Evolutionary conservation across 2,113 vertebrate genomes (phyloP).

Genomic region (Syngnathoides biaculeatus): DNA sequence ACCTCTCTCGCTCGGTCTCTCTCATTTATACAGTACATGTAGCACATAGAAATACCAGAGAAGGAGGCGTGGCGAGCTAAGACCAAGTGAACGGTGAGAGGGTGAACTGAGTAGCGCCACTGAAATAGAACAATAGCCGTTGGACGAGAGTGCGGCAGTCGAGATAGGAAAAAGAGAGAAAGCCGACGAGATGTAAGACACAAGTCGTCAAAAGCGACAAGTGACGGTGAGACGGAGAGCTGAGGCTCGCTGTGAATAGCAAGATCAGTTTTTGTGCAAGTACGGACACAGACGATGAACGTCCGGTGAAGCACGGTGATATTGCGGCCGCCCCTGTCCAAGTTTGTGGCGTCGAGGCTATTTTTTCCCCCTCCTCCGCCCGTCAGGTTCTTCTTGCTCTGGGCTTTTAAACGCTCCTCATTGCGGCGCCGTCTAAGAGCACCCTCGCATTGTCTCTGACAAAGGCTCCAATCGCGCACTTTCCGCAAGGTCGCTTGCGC

Average conservation of each 20-base stretch:
- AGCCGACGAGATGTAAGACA: conserved; percentile 39
- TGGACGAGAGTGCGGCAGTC: conserved; percentile 49
- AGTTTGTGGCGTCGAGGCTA: conserved; percentile 19
- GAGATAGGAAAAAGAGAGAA: conserved; percentile 12
- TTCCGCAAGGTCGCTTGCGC: conserved; percentile 15
- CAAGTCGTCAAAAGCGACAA: conserved; percentile 36
- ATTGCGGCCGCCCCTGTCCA: conserved; percentile 23
- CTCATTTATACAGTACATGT: background rate
- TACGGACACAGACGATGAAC: conserved; percentile 31
- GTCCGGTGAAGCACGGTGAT: conserved; percentile 26
- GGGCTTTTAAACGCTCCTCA: conserved; percentile 22
- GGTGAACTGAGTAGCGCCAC: conserved; percentile 57
- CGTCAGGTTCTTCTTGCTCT: conserved; percentile 13
- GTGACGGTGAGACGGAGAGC: conserved; percentile 31
- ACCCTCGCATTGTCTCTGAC: conserved; percentile 17
- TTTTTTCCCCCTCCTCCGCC: conserved; percentile 1
- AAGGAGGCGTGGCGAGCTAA: conserved; percentile 15
- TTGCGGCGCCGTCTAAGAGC: background rate
- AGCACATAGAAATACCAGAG: conserved; percentile 1
- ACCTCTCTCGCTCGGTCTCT: background rate
- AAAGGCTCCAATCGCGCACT: conserved; percentile 12
- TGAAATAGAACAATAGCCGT: conserved; percentile 63
- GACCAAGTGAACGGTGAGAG: conserved; percentile 41
- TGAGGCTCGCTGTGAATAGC: conserved; percentile 24
- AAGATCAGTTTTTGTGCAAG: conserved; percentile 16